Evolutionary conservation across 2,888 invertebrate species (phyloP).

Genomic region (Cepaea hortensis): DNA sequence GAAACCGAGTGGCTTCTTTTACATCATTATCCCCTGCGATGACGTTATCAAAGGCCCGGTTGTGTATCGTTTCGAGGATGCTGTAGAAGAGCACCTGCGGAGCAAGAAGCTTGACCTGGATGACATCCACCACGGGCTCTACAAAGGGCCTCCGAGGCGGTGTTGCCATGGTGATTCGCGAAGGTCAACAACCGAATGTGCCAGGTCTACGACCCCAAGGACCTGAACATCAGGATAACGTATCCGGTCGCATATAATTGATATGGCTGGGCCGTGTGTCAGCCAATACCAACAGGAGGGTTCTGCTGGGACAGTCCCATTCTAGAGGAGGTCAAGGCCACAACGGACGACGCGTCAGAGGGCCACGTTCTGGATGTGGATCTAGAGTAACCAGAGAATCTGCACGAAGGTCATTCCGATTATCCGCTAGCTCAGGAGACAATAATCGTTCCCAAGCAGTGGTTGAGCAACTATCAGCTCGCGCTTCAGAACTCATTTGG

Average conservation of each 20-base stretch:
- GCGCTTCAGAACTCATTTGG: not conserved
- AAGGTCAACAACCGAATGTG: not conserved
- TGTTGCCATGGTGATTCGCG: not conserved
- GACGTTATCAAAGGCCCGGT: too few species aligned
- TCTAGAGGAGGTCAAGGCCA: not conserved
- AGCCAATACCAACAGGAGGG: not conserved
- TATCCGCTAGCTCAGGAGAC: constrained; percentile 8
- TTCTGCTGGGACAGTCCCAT: not conserved
- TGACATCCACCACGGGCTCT: too few species aligned
- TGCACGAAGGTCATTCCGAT: not conserved
- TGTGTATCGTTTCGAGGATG: too few species aligned
- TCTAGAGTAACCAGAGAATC: constrained; percentile 8
- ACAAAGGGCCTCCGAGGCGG: too few species aligned
- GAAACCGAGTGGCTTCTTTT: too few species aligned
- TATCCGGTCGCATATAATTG: not conserved
- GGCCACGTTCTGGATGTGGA: constrained; percentile 15
- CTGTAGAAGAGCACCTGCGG: too few species aligned
- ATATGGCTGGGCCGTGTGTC: not conserved
- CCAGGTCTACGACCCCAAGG: not conserved
- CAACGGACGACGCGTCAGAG: not conserved
- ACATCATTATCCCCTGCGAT: too few species aligned
- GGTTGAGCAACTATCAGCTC: constrained; percentile 2
- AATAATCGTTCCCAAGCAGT: not conserved
- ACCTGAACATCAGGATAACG: not conserved
- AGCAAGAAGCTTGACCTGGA: too few species aligned